A percentile compares a stretch with the other conserved stretches of the same genome.
Evolutionary conservation across 2,113 vertebrate genomes (phyloP).

Genomic region (Condylura cristata): DNA sequence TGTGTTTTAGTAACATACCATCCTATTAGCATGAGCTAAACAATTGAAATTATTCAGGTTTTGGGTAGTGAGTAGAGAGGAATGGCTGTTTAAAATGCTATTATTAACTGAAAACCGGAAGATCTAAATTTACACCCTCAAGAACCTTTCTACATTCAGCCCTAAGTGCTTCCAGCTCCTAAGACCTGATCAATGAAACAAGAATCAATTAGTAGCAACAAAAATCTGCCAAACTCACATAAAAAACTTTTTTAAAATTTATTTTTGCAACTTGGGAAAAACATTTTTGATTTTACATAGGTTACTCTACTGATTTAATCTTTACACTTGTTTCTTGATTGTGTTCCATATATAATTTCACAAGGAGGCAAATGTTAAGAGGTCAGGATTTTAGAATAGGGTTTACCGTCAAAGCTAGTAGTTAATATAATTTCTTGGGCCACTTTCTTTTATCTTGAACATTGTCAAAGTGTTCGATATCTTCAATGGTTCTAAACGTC

Average conservation of each 20-base stretch:
- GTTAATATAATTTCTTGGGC: not conserved
- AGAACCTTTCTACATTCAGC: not conserved
- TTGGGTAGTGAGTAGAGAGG: not conserved
- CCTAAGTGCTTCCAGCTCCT: not conserved
- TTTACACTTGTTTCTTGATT: slow-evolving; percentile 10
- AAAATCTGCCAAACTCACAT: not conserved
- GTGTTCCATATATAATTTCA: slow-evolving; percentile 46
- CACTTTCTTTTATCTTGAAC: not conserved
- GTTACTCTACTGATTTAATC: slow-evolving; percentile 3
- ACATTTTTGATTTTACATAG: not conserved
- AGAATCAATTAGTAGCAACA: not conserved
- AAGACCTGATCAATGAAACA: not conserved
- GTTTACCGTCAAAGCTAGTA: not conserved
- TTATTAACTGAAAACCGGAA: not conserved
- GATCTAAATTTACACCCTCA: too few relatives aligned
- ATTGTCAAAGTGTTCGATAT: not conserved
- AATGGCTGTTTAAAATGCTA: not conserved
- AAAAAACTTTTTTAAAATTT: not conserved
- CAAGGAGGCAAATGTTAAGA: not conserved
- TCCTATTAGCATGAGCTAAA: not conserved
- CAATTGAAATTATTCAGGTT: not conserved
- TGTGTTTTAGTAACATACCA: not conserved
- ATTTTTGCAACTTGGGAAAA: slow-evolving; percentile 23
- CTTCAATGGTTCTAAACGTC: not conserved
- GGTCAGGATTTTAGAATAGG: not conserved